Base-by-base conservation (phyloP, 1,140 invertebrate species). In the Oreohelix idahoensis region DNA sequence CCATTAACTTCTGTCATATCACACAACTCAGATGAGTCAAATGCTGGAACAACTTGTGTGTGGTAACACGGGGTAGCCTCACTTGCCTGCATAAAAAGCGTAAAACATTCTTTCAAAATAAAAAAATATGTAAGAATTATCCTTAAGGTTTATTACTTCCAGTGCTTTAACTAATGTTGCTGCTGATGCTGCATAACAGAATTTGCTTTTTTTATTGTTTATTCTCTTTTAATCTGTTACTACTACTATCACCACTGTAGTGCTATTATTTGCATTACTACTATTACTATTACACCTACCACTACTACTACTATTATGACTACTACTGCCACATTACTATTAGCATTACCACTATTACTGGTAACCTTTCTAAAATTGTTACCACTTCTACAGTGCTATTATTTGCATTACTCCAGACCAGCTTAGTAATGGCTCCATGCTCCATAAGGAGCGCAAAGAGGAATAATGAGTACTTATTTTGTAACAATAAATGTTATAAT, bases 41-140 rank as follows among this genome's bases (percentile, higher is more conserved):
- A 29, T 73, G 17, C 71, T 42, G 38, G 71, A 42, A 42, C 42
- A 0, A 42, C 38, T 42, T 73, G 36, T 4, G 71, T 73, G 11
- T 39, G 71, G 38, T 73, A 73, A 73, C 71, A 73, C 2, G 38
- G 71, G 23, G 71, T 73, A 42, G 29, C 23, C 38, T 73, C 71
- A 45, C 71, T 73, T 38, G 71, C 38, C 71, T 73, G 42, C 42
- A 45, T 15, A 45, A 15, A 45, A 5, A 45, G 15, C 15, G 5
- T 8, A 45, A 5, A 45, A 45, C 42, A 45, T 45, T n/a, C n/a
- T n/a, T 45, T 45, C 42, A 45, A 8, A 8, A 45, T 45, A 45
- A 45, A 45, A 8, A 8, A 45, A 45, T 45, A 45, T 45, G 42
- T 45, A 45, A 45, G 42, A 45, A 45, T 45, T 45, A 15, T 45